Evolutionary conservation across 2,888 invertebrate species (phyloP).

Genomic region (Plutella xylostella): DNA sequence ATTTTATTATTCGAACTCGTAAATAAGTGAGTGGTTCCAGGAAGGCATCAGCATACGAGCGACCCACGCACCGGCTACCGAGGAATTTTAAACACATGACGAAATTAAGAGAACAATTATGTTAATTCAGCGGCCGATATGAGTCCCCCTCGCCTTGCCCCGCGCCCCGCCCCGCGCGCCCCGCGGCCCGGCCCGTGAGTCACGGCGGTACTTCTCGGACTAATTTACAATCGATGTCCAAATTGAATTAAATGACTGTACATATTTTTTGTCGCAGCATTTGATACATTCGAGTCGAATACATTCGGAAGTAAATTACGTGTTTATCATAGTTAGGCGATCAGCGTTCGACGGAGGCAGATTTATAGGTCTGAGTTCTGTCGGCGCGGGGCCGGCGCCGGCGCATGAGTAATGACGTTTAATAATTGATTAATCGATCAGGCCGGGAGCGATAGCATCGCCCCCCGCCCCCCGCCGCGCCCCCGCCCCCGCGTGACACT

Average conservation of each 20-base stretch:
- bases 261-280: neutral
- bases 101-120: slow-evolving; percentile 5
- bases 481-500: slow-evolving; percentile 4
- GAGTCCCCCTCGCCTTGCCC: no score
- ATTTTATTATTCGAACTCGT: slow-evolving; percentile 28
- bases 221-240: neutral
- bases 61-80: neutral
- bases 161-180: no score
- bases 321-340: slow-evolving; percentile 37
- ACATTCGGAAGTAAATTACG: slow-evolving; percentile 45
- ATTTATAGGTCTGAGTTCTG: slow-evolving; percentile 27
- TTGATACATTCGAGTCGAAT: slow-evolving; percentile 4
- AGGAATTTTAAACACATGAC: slow-evolving; percentile 6
- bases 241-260: neutral
- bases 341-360: slow-evolving; percentile 24
- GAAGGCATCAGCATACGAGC: slow-evolving; percentile 16
- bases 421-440: slow-evolving; percentile 55
- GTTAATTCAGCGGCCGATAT: no score
- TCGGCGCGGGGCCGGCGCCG: slow-evolving; percentile 18
- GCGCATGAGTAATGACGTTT: slow-evolving; percentile 54
- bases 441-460: slow-evolving; percentile 19
- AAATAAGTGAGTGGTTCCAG: slow-evolving; percentile 20
- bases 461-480: slow-evolving; percentile 2
- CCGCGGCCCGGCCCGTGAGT: no score
- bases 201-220: no score